phyloP scores from a whole-genome alignment of 2,113 vertebrate genomes.

The Sorex araneus region DNA sequence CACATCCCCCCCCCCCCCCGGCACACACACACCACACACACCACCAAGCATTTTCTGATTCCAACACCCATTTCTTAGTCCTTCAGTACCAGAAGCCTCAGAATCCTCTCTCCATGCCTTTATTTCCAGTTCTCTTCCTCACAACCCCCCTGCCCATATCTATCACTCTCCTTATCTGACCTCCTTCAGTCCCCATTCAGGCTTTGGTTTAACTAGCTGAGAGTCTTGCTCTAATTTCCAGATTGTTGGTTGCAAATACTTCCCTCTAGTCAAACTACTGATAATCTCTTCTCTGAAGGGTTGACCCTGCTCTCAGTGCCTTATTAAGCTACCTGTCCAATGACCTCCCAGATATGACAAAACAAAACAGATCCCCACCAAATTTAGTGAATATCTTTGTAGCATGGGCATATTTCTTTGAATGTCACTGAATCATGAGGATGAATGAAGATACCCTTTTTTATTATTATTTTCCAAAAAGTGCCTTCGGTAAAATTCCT shows the following conservation, averaged over 20 bases:
- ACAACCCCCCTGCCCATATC: not conserved
- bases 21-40: too few species aligned
- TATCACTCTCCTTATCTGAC: not conserved
- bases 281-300: not conserved
- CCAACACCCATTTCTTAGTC: not conserved
- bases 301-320: not conserved
- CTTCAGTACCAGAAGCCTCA: not conserved
- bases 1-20: too few species aligned
- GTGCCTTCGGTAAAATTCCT: constrained; percentile 74
- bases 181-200: not conserved
- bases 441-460: constrained; percentile 59
- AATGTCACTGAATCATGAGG: constrained; percentile 44
- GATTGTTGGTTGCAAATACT: not conserved
- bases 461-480: constrained; percentile 57
- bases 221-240: not conserved
- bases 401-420: constrained; percentile 35
- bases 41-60: not conserved
- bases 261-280: not conserved
- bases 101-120: not conserved
- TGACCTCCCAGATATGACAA: not conserved
- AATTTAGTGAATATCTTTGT: not conserved
- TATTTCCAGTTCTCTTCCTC: not conserved
- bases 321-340: not conserved
- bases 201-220: not conserved
- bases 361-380: not conserved